A percentile compares a stretch with the other conserved stretches of the same genome.
Conservation (phyloP, 2,888 invertebrate genomes). For the Craniophora ligustri region DNA sequence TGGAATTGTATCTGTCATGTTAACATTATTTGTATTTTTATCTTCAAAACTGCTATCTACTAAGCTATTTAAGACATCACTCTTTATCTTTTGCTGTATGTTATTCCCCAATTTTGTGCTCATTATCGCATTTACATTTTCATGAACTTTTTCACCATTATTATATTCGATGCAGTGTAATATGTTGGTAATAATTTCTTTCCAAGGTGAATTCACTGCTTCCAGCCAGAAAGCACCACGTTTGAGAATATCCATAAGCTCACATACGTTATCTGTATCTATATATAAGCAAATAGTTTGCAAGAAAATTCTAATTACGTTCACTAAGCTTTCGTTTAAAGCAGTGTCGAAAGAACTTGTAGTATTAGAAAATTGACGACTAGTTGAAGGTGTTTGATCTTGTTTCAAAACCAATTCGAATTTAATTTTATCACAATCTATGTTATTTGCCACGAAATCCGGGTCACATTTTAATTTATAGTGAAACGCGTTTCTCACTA, state of each 20-base stretch:
- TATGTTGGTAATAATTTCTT: conserved; percentile 26
- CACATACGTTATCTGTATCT: conserved; percentile 44
- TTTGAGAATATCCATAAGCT: conserved; percentile 37
- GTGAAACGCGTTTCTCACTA: conserved; percentile 58
- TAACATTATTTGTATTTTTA: not conserved
- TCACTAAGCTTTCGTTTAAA: conserved; percentile 53
- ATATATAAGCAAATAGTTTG: conserved; percentile 39
- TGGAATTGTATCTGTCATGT: not conserved
- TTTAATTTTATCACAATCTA: conserved; percentile 50
- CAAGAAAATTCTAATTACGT: conserved; percentile 50
- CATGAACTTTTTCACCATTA: no score
- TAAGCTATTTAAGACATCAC: no score
- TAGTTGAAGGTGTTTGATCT: conserved; percentile 11
- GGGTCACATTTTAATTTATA: conserved; percentile 62
- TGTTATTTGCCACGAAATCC: conserved; percentile 39
- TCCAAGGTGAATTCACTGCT: conserved; percentile 37
- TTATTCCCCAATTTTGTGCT: no score
- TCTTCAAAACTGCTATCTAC: not conserved
- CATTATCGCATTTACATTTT: no score
- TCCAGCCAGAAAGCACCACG: conserved; percentile 34
- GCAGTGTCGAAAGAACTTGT: conserved; percentile 48
- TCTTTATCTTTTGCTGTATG: no score
- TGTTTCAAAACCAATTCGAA: conserved; percentile 60
- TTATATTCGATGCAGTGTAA: conserved; percentile 33
- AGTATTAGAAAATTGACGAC: not conserved